Percentiles rank a stretch among this genome's conserved stretches.
These are phyloP conservation scores for Synergus itoensis DNA, from an alignment of 2,888 invertebrate genomes.

Conservation along the genomic window DNA sequence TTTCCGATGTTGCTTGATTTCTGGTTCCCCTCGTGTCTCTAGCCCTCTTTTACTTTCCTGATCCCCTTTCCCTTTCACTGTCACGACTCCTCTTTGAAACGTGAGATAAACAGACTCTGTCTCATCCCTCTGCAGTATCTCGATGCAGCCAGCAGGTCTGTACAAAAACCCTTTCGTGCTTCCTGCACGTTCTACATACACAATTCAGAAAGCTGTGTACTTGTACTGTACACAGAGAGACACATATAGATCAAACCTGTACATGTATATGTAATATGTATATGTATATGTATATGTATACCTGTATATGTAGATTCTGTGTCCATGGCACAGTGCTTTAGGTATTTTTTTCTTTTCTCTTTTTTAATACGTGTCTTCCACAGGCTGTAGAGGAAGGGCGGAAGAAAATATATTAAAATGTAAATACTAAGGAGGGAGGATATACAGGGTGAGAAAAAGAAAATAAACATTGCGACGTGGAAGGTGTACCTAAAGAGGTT, in stretches of 20 bases:
- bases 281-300: too few species aligned
- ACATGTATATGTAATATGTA: not conserved
- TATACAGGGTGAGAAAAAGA: slow-evolving; percentile 32
- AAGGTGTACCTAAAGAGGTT: slow-evolving; percentile 39
- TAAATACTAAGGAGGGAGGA: slow-evolving; percentile 20
- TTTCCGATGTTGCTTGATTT: slow-evolving; percentile 32
- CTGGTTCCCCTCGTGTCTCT: slow-evolving; percentile 27
- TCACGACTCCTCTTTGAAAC: slow-evolving; percentile 44
- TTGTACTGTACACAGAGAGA: not conserved
- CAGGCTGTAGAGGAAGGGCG: slow-evolving; percentile 28
- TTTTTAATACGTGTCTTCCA: slow-evolving; percentile 30
- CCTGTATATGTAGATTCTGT: not conserved
- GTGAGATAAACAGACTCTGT: slow-evolving; percentile 30
- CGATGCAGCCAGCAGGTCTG: slow-evolving; percentile 11
- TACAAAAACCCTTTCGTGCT: slow-evolving; percentile 16
- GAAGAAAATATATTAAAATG: slow-evolving; percentile 40
- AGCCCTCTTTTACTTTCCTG: not conserved
- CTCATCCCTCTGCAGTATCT: slow-evolving; percentile 30
- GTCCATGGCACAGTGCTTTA: slow-evolving; percentile 19
- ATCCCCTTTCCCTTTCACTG: slow-evolving; percentile 15
- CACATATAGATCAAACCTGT: not conserved
- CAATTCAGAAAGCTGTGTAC: not conserved
- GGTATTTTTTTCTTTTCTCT: not conserved
- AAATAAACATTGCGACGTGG: slow-evolving; percentile 39
- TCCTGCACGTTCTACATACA: slow-evolving; percentile 11